A percentile compares a stretch with the other conserved stretches of the same genome.
phyloP scores from a whole-genome alignment of 2,113 vertebrate species.

The Daphoenositta chrysoptera region DNA sequence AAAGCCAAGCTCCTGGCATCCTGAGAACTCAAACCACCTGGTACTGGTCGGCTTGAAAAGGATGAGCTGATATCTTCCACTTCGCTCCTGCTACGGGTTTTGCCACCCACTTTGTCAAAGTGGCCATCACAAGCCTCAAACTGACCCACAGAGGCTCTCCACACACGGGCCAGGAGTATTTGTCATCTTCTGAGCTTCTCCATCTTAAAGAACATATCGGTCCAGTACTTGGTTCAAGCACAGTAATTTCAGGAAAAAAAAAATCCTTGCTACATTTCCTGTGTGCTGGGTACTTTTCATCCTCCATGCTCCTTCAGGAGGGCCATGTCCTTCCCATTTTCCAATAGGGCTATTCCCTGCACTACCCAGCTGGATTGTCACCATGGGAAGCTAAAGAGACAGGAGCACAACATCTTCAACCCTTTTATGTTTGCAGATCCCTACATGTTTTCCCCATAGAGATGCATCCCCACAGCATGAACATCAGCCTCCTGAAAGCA shows the following conservation, averaged over 20 bases:
- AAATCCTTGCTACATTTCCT: neutral
- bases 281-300: neutral
- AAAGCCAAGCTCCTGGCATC: neutral
- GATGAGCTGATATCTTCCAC: neutral
- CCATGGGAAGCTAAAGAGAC: neutral
- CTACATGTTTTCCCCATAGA: rapidly evolving
- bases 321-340: neutral
- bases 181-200: neutral
- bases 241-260: neutral
- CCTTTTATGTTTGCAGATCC: neutral
- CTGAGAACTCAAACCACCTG: neutral
- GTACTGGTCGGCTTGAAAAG: neutral
- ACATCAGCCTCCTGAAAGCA: neutral
- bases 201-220: neutral
- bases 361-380: neutral
- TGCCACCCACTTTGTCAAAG: neutral
- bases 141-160: neutral
- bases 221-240: neutral
- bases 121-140: neutral
- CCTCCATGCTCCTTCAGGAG: neutral
- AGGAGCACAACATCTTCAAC: neutral
- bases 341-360: neutral
- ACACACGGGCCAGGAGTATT: neutral
- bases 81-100: neutral
- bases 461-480: neutral